Percentiles rank a stretch among this genome's conserved stretches.
Evolutionary conservation across 53 echinoderm and acorn worm species (phyloP).

Genomic region (Temnopleurus reevesii): DNA sequence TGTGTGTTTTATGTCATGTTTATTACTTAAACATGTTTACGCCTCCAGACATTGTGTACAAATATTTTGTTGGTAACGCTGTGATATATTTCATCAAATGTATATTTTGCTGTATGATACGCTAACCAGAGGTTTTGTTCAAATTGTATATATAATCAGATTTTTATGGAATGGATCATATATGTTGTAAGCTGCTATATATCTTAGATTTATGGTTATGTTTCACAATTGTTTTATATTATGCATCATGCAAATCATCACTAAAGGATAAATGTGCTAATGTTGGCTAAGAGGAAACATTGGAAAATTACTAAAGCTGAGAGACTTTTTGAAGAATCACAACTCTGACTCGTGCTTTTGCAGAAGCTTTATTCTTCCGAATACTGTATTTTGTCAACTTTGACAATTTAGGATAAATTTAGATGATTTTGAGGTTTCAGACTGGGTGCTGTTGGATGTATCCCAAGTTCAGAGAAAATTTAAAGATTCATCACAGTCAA

Average conservation of each 20-base stretch:
- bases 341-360: too few species aligned
- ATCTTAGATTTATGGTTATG: not conserved
- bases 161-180: not conserved
- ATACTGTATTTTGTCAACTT: too few species aligned
- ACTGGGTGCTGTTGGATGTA: too few species aligned
- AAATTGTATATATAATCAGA: slow-evolving; percentile 34
- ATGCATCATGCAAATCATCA: slow-evolving; percentile 25
- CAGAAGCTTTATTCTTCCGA: too few species aligned
- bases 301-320: too few species aligned
- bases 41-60: slow-evolving; percentile 38
- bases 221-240: slow-evolving; percentile 2
- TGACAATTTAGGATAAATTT: too few species aligned
- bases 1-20: slow-evolving; percentile 39
- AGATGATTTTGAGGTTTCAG: too few species aligned
- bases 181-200: slow-evolving; percentile 38
- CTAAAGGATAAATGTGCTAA: too few species aligned
- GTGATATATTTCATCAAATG: slow-evolving; percentile 40
- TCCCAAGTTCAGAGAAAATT: too few species aligned
- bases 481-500: too few species aligned
- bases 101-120: slow-evolving; percentile 55
- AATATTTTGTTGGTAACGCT: slow-evolving; percentile 36
- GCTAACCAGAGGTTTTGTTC: slow-evolving; percentile 20
- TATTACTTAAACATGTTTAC: slow-evolving; percentile 29
- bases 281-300: too few species aligned
- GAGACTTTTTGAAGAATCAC: too few species aligned